Conservation (phyloP, 2,113 vertebrate genomes). For the Alligator sinensis region DNA sequence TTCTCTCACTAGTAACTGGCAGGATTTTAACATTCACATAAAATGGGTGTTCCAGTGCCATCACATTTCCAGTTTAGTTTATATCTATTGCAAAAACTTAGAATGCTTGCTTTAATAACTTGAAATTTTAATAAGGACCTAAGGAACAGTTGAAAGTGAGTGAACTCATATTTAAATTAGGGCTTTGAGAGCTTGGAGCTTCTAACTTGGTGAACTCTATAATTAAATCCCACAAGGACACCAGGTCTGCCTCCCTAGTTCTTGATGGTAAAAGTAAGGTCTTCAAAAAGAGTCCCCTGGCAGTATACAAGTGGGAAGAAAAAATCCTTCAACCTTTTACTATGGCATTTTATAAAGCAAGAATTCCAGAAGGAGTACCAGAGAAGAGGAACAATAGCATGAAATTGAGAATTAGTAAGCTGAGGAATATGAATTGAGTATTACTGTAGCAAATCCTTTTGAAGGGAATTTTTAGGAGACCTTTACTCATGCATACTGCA, state of each 20-base stretch:
- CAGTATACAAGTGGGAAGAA: constrained; percentile 74
- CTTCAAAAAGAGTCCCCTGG: constrained; percentile 84
- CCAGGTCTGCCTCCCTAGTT: constrained; percentile 79
- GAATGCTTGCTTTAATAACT: constrained; percentile 82
- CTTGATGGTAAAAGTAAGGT: constrained; percentile 82
- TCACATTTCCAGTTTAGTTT: constrained; percentile 74
- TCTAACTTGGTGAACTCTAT: constrained; percentile 84
- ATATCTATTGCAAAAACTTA: constrained; percentile 60
- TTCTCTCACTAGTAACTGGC: constrained; percentile 59
- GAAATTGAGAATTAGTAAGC: constrained; percentile 57
- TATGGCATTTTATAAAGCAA: constrained; percentile 71
- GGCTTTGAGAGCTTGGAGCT: constrained; percentile 80
- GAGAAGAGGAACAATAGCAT: constrained; percentile 73
- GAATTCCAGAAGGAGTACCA: constrained; percentile 80
- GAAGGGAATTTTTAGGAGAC: constrained; percentile 44
- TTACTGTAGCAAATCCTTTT: constrained; percentile 50
- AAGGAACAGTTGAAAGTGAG: constrained; percentile 82
- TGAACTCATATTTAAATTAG: constrained; percentile 86
- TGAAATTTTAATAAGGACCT: constrained; percentile 86
- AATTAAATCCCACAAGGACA: constrained; percentile 87
- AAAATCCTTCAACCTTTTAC: constrained; percentile 68
- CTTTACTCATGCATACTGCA: constrained; percentile 1
- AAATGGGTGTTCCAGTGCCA: constrained; percentile 53
- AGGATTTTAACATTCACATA: constrained; percentile 62
- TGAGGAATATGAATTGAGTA: constrained; percentile 45